Evolutionary conservation across 2,888 invertebrate species (phyloP), one percentile per base, ranked within the genome.

Genomic region (Leucozona laternaria): DNA sequence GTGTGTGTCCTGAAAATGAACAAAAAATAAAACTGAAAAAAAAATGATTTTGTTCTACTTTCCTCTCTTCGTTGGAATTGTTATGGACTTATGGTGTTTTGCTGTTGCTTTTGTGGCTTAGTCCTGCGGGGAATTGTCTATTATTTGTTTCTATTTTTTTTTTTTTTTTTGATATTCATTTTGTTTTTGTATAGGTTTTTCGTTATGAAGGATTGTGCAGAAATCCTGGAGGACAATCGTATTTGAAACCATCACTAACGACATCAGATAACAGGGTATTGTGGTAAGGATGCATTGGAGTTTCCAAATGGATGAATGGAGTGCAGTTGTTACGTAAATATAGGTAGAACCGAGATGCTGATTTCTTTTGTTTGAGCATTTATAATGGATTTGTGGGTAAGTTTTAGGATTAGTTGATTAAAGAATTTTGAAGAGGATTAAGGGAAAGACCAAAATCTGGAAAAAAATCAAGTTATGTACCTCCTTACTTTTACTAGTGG

Each of bases 1-100:
- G 75, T 84, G 75, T 78, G 78, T 79, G 70, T 70, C 17, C 45
- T 45, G 48, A 70, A 83, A 70, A 62, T 48, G 48, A 15, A 40
- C 3, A 6, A 34, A 13, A 37, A 66, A 40, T 40, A 75, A 37
- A 60, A 73, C 50, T 34, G n/a, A 15, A 28, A 25, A 17, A 25
- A 13, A 13, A 13, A 37, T 4, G 37, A 37, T 58, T 20, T 79
- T 83, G 62, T 78, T 4, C 50, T 4, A 8, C 20, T 37, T 45
- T 17, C 20, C 20, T 2, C 11, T 37, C 4, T 8, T 28, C n/a
- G 20, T 7, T 15, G 4, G 48, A 66, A 66, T 66, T 25, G 25
- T 68, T 37, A 10, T 40, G 57, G 50, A 58, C 58, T 66, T 73
- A 40, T 64, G 64, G 72, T 45, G 28, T 8, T 57, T 45, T 57